phyloP scores from a whole-genome alignment of 2,888 invertebrate genomes.

The Drosophila mettleri region DNA sequence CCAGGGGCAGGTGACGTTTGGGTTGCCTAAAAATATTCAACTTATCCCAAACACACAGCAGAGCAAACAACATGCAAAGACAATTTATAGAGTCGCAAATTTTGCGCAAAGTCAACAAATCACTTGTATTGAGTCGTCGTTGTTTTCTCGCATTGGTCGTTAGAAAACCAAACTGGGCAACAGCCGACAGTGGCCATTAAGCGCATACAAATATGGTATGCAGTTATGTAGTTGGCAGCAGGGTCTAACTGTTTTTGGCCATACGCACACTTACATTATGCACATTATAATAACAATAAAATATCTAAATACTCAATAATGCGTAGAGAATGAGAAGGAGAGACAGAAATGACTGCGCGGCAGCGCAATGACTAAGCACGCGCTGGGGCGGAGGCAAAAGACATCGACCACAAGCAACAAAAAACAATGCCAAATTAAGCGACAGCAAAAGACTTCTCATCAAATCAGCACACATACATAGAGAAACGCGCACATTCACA shows the following conservation, averaged over 20 bases:
- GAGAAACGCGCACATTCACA: background rate
- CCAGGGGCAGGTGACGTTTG: slow-evolving; percentile 19
- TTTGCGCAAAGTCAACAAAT: slow-evolving; percentile 62
- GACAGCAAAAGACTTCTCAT: slow-evolving; percentile 39
- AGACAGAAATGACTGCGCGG: slow-evolving; percentile 5
- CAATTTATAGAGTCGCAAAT: slow-evolving; percentile 68
- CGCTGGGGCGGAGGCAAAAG: slow-evolving; percentile 42
- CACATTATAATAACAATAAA: slow-evolving; percentile 64
- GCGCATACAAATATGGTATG: slow-evolving; percentile 61
- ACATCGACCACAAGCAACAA: slow-evolving; percentile 38
- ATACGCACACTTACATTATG: slow-evolving; percentile 51
- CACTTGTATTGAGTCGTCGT: slow-evolving; percentile 57
- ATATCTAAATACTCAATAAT: slow-evolving; percentile 68
- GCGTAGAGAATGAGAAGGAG: slow-evolving; percentile 45
- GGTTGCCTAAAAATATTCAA: slow-evolving; percentile 50
- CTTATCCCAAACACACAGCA: slow-evolving; percentile 36
- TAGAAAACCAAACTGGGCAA: slow-evolving; percentile 61
- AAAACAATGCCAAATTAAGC: slow-evolving; percentile 73
- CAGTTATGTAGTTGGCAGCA: slow-evolving; percentile 63
- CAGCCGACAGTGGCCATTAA: slow-evolving; percentile 57
- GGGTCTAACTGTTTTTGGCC: slow-evolving; percentile 65
- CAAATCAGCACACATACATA: slow-evolving; percentile 5
- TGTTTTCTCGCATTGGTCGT: slow-evolving; percentile 53
- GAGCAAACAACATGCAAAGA: slow-evolving; percentile 36
- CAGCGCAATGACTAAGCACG: slow-evolving; percentile 34